A percentile compares a stretch with the other conserved stretches of the same genome.
Evolutionary conservation across 2,113 vertebrate genomes (phyloP).

Genomic region (Azemiops feae): DNA sequence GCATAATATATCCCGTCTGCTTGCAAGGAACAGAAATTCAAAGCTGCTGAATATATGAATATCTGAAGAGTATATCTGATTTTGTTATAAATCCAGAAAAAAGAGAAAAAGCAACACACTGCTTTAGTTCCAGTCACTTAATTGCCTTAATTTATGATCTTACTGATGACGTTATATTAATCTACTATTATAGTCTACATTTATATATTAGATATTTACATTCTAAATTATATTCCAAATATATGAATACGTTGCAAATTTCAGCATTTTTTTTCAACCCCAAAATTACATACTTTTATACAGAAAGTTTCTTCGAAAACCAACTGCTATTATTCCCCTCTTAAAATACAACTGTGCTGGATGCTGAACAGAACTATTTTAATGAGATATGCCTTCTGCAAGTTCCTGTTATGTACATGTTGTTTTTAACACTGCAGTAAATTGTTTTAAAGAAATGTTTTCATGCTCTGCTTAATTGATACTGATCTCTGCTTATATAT

Average conservation of each 20-base stretch:
- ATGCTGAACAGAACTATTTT: neutral
- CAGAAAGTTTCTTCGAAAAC: neutral
- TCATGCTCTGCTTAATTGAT: neutral
- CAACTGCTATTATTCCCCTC: neutral
- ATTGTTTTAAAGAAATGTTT: neutral
- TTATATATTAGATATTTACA: neutral
- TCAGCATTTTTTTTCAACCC: neutral
- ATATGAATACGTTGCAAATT: neutral
- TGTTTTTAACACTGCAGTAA: neutral
- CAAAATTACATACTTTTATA: neutral
- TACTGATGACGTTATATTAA: neutral
- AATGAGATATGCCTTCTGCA: neutral
- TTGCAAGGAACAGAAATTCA: neutral
- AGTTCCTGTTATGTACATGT: neutral
- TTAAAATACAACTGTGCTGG: neutral
- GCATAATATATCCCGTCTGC: neutral
- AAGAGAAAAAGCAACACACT: neutral
- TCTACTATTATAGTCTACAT: neutral
- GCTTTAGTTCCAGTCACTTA: neutral
- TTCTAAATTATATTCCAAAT: neutral
- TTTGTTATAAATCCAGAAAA: neutral
- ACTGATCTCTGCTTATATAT: no score
- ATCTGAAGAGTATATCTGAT: neutral
- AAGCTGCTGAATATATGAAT: neutral
- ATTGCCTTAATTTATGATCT: neutral